Evolutionary conservation across 2,888 invertebrate genomes (phyloP).

Genomic region (Beris morrisii): DNA sequence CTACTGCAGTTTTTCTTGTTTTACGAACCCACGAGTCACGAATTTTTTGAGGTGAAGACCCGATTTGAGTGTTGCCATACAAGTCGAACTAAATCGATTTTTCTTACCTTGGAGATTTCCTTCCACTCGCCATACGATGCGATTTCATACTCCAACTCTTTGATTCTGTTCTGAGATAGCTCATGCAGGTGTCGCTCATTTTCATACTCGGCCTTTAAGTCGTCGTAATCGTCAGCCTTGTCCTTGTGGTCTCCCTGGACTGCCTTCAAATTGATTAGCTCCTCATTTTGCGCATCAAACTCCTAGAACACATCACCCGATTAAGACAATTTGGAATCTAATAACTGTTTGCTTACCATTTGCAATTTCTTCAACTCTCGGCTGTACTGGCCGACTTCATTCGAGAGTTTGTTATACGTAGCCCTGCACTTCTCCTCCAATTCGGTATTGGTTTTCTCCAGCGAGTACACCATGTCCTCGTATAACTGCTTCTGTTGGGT

Average conservation of each 20-base stretch:
- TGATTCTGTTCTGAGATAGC: slow-evolving; percentile 59
- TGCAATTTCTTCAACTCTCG: slow-evolving; percentile 47
- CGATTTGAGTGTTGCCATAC: no score
- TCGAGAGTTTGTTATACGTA: slow-evolving; percentile 62
- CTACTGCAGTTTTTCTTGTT: no score
- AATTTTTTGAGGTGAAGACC: no score
- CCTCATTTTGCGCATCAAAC: slow-evolving; percentile 45
- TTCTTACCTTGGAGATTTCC: slow-evolving; percentile 56
- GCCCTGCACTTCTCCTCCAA: slow-evolving; percentile 65
- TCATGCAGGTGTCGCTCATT: slow-evolving; percentile 60
- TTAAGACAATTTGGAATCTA: background rate
- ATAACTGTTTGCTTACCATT: slow-evolving; percentile 40
- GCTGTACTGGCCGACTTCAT: slow-evolving; percentile 54
- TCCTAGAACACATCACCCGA: slow-evolving; percentile 45
- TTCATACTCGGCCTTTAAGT: no score
- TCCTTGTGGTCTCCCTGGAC: slow-evolving; percentile 45
- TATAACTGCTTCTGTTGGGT: slow-evolving; percentile 59
- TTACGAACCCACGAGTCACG: no score
- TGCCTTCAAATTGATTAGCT: slow-evolving; percentile 44
- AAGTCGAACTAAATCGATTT: no score
- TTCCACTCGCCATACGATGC: slow-evolving; percentile 63
- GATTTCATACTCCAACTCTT: slow-evolving; percentile 61
- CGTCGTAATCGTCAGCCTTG: slow-evolving; percentile 51
- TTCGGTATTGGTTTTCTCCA: slow-evolving; percentile 64
- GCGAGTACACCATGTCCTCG: no score